Base-by-base conservation (phyloP, 2,888 invertebrate species). In the Masnerella sp. region DNA sequence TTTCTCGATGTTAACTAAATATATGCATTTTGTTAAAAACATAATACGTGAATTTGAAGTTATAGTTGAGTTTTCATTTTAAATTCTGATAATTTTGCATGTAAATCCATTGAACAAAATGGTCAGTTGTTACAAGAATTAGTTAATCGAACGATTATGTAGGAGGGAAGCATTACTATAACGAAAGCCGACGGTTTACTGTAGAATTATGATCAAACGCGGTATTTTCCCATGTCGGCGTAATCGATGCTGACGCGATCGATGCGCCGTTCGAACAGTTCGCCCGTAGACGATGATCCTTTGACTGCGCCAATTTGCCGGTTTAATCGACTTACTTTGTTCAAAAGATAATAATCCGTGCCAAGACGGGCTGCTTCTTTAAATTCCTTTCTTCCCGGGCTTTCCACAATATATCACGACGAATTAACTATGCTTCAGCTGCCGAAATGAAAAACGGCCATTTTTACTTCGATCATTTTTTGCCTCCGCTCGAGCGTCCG, bases 251-350 rank as follows among this genome's bases (percentile, higher is more conserved):
- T 62, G 70, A 62, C 70, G 56, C 56, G 70, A 42, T 62, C 58
- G 59, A 52, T 69, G 28, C 69, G 61, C 43, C 52, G 43, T 11
- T 47, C 52, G 67, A 73, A 73, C 73, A 54, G 61, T 67, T 61
- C 61, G 67, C 45, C 49, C 49, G 36, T 61, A 36, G 49, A 51
- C 67, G 73, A 56, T 67, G 73, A 64, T 64, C 73, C 73, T 68
- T 73, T 68, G 73, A 68, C 73, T 67, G 34, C 62, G 38, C 62
- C 68, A 68, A 68, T 62, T 62, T 58, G 62, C 62, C 58, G 61
- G 38, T 62, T 68, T 68, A 73, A 73, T 73, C 73, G 73, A 73
- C 68, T 73, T 68, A 73, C 52, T 68, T 56, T 36, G 56, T 61
- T 65, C 59, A 59, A 67, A 49, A 56, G 67, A 72, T 72, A 72